phyloP scores from a whole-genome alignment of 2,113 vertebrate genomes.

The Austrofundulus limnaeus region DNA sequence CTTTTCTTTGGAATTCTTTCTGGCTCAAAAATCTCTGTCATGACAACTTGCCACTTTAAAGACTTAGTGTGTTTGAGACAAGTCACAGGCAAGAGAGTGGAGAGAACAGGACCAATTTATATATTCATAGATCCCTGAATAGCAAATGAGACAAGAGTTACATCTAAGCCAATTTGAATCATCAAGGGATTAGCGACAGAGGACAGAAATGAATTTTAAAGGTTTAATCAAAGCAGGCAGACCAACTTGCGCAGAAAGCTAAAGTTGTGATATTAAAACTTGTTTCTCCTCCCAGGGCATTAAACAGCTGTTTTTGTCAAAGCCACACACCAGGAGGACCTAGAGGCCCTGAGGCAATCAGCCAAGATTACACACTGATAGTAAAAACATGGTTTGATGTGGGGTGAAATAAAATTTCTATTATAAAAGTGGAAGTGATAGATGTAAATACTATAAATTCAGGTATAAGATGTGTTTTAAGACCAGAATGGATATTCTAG shows the following conservation, averaged over 20 bases:
- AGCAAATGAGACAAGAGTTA: slow-evolving; percentile 11
- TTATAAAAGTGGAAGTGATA: too few species aligned
- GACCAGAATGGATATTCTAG: too few species aligned
- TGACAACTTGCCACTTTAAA: not conserved
- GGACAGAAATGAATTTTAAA: slow-evolving; percentile 13
- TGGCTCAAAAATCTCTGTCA: not conserved
- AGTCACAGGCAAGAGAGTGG: not conserved
- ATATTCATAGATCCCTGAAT: slow-evolving; percentile 10
- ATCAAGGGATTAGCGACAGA: slow-evolving; percentile 16
- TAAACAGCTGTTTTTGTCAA: not conserved
- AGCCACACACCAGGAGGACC: too few species aligned
- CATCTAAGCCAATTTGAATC: slow-evolving; percentile 14
- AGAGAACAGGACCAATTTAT: not conserved
- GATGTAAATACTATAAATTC: too few species aligned
- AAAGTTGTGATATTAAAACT: slow-evolving; percentile 4
- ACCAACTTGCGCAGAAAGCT: not conserved
- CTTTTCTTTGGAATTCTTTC: not conserved
- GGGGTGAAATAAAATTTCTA: too few species aligned
- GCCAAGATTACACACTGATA: not conserved
- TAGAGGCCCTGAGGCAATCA: not conserved
- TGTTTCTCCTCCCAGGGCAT: not conserved
- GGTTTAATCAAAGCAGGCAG: slow-evolving; percentile 15
- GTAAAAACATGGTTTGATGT: not conserved
- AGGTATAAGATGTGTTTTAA: too few species aligned
- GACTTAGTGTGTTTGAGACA: not conserved